Conservation (phyloP, 2,888 invertebrate species). For the Zaprionus bogoriensis region DNA sequence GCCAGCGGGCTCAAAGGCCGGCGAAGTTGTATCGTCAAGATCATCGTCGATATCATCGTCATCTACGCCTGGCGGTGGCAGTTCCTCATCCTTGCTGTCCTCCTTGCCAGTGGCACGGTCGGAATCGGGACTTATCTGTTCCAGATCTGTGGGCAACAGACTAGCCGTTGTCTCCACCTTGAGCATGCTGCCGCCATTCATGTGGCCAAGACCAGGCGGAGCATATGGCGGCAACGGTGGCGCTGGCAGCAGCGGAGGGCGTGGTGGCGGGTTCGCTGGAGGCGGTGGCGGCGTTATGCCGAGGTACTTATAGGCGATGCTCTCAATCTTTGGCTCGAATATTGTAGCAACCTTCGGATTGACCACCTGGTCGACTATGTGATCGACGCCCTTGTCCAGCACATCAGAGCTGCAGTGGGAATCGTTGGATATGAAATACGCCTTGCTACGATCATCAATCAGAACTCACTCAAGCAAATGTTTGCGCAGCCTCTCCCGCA, state of each 20-base stretch:
- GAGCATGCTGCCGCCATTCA: constrained; percentile 60
- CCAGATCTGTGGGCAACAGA: constrained; percentile 89
- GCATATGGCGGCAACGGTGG: constrained; percentile 76
- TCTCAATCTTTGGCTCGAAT: constrained; percentile 95
- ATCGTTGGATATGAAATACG: not conserved
- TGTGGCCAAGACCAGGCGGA: constrained; percentile 63
- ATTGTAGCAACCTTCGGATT: constrained; percentile 95
- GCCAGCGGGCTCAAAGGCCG: constrained; percentile 72
- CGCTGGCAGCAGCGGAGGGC: constrained; percentile 65
- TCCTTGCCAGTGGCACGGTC: constrained; percentile 85
- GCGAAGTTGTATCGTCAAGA: constrained; percentile 47
- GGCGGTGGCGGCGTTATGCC: constrained; percentile 89
- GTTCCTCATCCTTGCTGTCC: constrained; percentile 77
- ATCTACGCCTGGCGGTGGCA: constrained; percentile 75
- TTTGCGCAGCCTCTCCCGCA: constrained; percentile 93
- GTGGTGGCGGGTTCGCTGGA: constrained; percentile 71
- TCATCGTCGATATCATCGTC: constrained; percentile 86
- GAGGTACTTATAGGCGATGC: constrained; percentile 93
- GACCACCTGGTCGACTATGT: constrained; percentile 97
- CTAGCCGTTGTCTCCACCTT: constrained; percentile 80
- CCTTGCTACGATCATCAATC: not conserved
- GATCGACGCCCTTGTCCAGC: constrained; percentile 94
- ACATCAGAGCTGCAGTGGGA: constrained; percentile 88
- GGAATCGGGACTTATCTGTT: constrained; percentile 92
- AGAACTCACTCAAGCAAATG: constrained; percentile 92